A percentile compares a stretch with the other conserved stretches of the same genome.
Conservation (phyloP, 2,888 invertebrate genomes). For the Drosophila testacea region DNA sequence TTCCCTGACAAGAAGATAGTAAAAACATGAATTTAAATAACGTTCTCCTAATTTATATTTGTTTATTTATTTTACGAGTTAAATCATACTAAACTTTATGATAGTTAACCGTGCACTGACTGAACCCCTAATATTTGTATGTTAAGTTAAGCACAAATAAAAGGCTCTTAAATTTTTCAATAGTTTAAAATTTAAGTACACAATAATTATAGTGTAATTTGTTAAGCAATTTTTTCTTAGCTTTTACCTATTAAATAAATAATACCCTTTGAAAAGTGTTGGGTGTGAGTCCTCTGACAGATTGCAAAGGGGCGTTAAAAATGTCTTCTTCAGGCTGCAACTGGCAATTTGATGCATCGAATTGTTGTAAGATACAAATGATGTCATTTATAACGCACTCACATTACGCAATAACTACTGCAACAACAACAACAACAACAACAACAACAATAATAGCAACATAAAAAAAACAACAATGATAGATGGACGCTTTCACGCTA, state of each 20-base stretch:
- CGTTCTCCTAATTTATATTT: no score
- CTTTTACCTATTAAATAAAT: neutral
- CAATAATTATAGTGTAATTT: neutral
- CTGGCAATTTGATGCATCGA: slow-evolving; percentile 12
- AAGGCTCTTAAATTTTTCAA: no score
- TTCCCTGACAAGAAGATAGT: no score
- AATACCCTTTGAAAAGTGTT: neutral
- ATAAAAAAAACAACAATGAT: slow-evolving; percentile 17
- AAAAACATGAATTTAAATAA: no score
- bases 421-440: slow-evolving; percentile 37
- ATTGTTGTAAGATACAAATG: slow-evolving; percentile 20
- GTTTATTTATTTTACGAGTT: no score
- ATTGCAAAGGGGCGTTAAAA: slow-evolving; percentile 5
- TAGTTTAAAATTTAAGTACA: no score
- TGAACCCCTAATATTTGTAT: no score
- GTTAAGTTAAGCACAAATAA: neutral
- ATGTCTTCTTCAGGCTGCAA: slow-evolving; percentile 5
- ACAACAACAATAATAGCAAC: slow-evolving; percentile 24
- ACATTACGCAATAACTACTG: slow-evolving; percentile 53
- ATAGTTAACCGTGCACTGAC: no score
- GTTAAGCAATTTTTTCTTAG: neutral
- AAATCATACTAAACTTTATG: no score
- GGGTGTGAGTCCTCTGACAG: neutral
- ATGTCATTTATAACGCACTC: slow-evolving; percentile 59
- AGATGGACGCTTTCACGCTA: slow-evolving; percentile 67